phyloP scores from a whole-genome alignment of 92 coral and sea anemone genomes.

The Epizoanthus ramosus region DNA sequence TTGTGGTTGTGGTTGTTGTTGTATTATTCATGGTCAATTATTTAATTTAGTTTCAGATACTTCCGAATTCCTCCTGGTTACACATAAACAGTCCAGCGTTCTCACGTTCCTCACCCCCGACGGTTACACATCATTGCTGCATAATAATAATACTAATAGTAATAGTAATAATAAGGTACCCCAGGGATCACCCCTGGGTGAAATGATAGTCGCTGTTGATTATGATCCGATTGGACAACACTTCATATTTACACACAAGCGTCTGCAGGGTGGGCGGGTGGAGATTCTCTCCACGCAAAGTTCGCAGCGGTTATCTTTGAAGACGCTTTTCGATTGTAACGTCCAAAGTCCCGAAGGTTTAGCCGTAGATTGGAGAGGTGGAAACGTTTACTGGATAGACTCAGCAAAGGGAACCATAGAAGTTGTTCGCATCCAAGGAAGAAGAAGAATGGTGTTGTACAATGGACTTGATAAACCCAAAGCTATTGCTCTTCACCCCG shows the following conservation, averaged over 20 bases:
- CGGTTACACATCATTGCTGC: neutral
- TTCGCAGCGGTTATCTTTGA: neutral
- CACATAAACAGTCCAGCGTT: slow-evolving; percentile 8
- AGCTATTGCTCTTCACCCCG: slow-evolving; percentile 44
- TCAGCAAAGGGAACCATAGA: slow-evolving; percentile 54
- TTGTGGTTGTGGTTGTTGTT: no score
- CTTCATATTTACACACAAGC: neutral
- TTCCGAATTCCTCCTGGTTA: neutral
- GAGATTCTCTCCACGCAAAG: neutral
- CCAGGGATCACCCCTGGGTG: neutral
- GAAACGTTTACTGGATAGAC: slow-evolving; percentile 75
- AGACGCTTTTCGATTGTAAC: slow-evolving; percentile 18
- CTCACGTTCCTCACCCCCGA: neutral
- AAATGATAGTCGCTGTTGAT: slow-evolving; percentile 1
- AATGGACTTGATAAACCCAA: slow-evolving; percentile 38
- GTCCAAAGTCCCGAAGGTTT: slow-evolving; percentile 57
- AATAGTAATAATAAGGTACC: no score
- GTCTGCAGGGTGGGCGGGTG: slow-evolving; percentile 1
- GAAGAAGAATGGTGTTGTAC: slow-evolving; percentile 43
- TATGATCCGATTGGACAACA: neutral
- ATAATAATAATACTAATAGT: no score
- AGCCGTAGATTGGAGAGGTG: slow-evolving; percentile 75
- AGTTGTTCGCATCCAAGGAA: slow-evolving; percentile 65
- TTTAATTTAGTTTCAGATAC: neutral
- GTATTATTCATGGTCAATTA: neutral